Evolutionary conservation across 2,113 vertebrate species (phyloP).

Genomic region (Marcusenius ussheri): DNA sequence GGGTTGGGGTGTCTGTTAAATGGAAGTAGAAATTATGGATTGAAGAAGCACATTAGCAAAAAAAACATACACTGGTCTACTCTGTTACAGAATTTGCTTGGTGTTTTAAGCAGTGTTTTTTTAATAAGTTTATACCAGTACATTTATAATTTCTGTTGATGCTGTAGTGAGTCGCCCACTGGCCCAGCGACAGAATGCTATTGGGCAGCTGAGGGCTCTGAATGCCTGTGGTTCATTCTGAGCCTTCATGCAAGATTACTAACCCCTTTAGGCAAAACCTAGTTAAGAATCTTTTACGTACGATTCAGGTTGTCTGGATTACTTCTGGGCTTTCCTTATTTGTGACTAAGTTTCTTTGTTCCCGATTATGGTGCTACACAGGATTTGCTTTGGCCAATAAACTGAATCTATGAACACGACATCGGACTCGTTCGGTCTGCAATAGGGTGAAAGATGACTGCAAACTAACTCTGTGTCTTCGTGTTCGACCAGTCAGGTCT

Average conservation of each 20-base stretch:
- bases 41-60: not conserved
- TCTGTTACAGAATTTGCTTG: not conserved
- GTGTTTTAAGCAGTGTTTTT: not conserved
- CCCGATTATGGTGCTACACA: not conserved
- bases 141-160: not conserved
- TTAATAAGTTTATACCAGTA: not conserved
- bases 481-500: not conserved
- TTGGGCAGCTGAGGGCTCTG: not conserved
- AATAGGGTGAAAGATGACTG: not conserved
- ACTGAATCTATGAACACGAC: no score
- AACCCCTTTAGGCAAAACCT: not conserved
- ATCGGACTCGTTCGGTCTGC: not conserved
- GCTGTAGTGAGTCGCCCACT: not conserved
- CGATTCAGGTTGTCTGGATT: not conserved
- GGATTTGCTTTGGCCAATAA: not conserved
- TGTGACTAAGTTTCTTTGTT: not conserved
- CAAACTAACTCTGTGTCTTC: not conserved
- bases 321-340: not conserved
- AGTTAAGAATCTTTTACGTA: not conserved
- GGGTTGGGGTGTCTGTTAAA: not conserved
- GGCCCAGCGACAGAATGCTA: not conserved
- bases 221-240: not conserved
- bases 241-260: not conserved
- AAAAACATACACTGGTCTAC: not conserved
- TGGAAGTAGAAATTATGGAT: constrained; percentile 2